Percentiles rank a stretch among this genome's conserved stretches.
phyloP scores from a whole-genome alignment of 1,140 invertebrate species.

The Drosophila truncata region DNA sequence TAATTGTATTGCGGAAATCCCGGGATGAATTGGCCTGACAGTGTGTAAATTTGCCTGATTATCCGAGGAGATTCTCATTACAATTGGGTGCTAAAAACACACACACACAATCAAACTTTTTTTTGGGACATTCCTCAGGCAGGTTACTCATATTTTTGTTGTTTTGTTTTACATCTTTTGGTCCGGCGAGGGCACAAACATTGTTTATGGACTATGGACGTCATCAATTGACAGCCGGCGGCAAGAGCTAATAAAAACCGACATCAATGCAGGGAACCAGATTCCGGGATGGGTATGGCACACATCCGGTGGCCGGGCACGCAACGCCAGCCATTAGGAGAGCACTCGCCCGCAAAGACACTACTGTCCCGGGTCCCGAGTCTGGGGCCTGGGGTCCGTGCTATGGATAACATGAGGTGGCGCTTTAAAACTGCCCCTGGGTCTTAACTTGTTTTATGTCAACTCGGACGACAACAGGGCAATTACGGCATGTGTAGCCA shows the following conservation, averaged over 20 bases:
- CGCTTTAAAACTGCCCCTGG: conserved; percentile 76
- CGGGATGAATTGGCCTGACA: background rate
- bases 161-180: conserved; percentile 46
- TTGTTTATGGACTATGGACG: conserved; percentile 40
- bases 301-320: conserved; percentile 67
- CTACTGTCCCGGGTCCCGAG: conserved; percentile 22
- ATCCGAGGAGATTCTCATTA: conserved; percentile 21
- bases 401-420: conserved; percentile 41
- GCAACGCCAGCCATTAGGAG: conserved; percentile 55
- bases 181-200: conserved; percentile 34
- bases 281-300: conserved; percentile 26
- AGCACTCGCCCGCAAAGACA: conserved; percentile 36
- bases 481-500: conserved; percentile 64
- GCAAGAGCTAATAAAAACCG: conserved; percentile 73
- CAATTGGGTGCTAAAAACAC: conserved; percentile 29
- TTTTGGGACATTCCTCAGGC: conserved; percentile 1
- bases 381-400: conserved; percentile 2
- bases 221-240: conserved; percentile 64
- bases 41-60: conserved; percentile 21
- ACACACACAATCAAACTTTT: conserved; percentile 8
- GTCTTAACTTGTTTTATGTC: conserved; percentile 75
- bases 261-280: conserved; percentile 58
- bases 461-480: conserved; percentile 71
- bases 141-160: conserved; percentile 14
- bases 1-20: background rate